Evolutionary conservation across 2,888 invertebrate species (phyloP).

Genomic region (Eupithecia abbreviata): DNA sequence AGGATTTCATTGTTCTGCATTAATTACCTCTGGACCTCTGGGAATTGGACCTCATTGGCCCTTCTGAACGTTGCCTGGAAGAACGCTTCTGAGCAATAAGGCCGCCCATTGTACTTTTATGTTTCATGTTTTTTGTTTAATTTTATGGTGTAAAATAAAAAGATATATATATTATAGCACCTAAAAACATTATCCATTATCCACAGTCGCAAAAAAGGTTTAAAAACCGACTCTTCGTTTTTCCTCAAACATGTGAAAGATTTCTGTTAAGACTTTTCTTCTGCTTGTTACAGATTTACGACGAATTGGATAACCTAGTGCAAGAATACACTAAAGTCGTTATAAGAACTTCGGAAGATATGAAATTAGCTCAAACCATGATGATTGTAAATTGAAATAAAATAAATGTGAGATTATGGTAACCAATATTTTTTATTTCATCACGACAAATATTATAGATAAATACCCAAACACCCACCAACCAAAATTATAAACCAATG

Average conservation of each 20-base stretch:
- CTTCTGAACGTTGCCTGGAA: too few species aligned
- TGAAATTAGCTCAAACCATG: conserved; percentile 66
- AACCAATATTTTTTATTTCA: conserved; percentile 36
- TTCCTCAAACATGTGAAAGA: background rate
- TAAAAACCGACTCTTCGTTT: too few species aligned
- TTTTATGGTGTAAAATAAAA: too few species aligned
- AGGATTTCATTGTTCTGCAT: too few species aligned
- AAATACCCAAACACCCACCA: conserved; percentile 12
- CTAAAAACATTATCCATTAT: background rate
- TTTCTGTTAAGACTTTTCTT: conserved; percentile 4
- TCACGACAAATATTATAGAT: conserved; percentile 1
- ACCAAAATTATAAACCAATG: background rate
- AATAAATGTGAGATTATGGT: conserved; percentile 41
- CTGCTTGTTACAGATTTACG: conserved; percentile 83
- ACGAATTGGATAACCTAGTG: conserved; percentile 85
- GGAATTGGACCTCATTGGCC: too few species aligned
- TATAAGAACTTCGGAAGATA: conserved; percentile 86
- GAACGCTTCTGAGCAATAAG: too few species aligned
- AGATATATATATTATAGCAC: too few species aligned
- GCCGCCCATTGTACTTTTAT: too few species aligned
- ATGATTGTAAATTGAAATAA: conserved; percentile 42
- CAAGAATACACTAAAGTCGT: conserved; percentile 86
- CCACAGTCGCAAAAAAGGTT: background rate
- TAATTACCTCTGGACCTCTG: too few species aligned
- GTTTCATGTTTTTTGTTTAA: too few species aligned